Evolutionary conservation across 2,888 invertebrate species (phyloP).

Genomic region (Pollenia amentaria): DNA sequence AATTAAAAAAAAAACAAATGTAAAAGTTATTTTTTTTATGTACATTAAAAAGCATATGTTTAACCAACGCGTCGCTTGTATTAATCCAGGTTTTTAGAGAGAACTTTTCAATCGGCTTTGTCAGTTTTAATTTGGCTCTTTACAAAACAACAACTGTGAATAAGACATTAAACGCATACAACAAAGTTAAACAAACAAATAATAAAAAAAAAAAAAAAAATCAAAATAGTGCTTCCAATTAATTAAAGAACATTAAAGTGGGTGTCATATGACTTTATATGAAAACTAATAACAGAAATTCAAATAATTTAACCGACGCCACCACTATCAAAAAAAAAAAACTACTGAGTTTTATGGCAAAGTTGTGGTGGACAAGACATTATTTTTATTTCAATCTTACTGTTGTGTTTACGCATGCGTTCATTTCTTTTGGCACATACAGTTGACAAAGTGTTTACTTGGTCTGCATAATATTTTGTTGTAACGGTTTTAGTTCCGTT

Average conservation of each 20-base stretch:
- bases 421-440: slow-evolving; percentile 30
- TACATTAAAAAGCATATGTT: slow-evolving; percentile 9
- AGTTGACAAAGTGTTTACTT: slow-evolving; percentile 31
- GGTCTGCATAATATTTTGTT: slow-evolving; percentile 22
- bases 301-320: not conserved
- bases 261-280: slow-evolving; percentile 51
- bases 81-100: slow-evolving; percentile 55
- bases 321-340: not conserved
- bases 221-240: slow-evolving; percentile 44
- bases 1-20: too few species aligned
- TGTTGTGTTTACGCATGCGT: slow-evolving; percentile 61
- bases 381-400: not conserved
- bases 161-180: slow-evolving; percentile 6
- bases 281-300: not conserved
- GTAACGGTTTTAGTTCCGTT: slow-evolving; percentile 69
- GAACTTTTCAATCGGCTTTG: slow-evolving; percentile 46
- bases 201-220: not conserved
- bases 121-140: slow-evolving; percentile 63
- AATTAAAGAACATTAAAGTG: slow-evolving; percentile 46
- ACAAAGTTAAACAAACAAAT: not conserved
- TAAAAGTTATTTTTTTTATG: too few species aligned
- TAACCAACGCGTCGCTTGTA: slow-evolving; percentile 14
- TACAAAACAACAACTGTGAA: slow-evolving; percentile 52
- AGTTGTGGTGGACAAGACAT: slow-evolving; percentile 22
- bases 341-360: not conserved